Evolutionary conservation across 2,113 vertebrate genomes (phyloP), one percentile per base, ranked within the genome.

Genomic region (Elgaria multicarinata): DNA sequence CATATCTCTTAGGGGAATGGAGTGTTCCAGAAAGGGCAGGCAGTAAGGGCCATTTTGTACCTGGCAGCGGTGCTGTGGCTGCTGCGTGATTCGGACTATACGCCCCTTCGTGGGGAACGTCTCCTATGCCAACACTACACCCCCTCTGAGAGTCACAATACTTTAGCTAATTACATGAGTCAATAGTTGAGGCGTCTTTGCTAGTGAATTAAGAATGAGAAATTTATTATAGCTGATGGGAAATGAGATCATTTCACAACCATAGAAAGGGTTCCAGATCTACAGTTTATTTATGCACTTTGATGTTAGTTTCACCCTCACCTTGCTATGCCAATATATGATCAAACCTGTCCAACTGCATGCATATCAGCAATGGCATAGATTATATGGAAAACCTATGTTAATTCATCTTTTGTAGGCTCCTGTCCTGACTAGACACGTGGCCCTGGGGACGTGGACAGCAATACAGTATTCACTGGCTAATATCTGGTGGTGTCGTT

Each of bases 121-220:
- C 83, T 85, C 10, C 46, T 7, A n/a, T 62, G 26, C 22, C 36
- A 33, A 4, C 6, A 1, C 36, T 86, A 3, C 10, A 6, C 24
- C 3, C 22, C 6, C 33, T 42, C 13, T 31, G 13, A 24, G n/a
- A 75, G 13, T 7, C 62, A n/a, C 20, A 16, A 28, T 86, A 72
- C 24, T 85, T 90, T 81, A 88, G 77, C 87, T 84, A 93, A 69
- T 87, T 93, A 88, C 18, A 1, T 36, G 4, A 88, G 53, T 18
- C 86, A 90, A 72, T 53, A 90, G 31, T 83, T 88, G 91, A 88
- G 31, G 90, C 90, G 12, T 14, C 20, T 92, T 80, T 82, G 72
- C 16, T 89, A 64, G 12, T 78, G 74, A 74, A 89, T 91, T 90
- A 92, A 93, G 92, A 36, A 89, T 31, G 50, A 83, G 83, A 91